Percentiles rank a stretch among this genome's conserved stretches.
These are phyloP conservation scores for Epistrophella euchroma DNA, from an alignment of 2,888 invertebrate genomes.

Conservation along the genomic window DNA sequence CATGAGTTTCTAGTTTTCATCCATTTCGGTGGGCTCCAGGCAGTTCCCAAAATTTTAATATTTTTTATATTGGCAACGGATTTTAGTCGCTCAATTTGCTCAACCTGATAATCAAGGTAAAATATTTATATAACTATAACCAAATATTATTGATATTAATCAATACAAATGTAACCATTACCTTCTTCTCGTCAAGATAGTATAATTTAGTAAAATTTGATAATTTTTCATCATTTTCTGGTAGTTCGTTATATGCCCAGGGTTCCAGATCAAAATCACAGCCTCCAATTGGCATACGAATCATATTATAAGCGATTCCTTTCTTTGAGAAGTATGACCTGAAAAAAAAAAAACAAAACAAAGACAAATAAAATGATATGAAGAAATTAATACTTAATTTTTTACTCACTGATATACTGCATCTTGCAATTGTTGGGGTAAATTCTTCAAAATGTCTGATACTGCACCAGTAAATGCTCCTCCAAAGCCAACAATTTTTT, in stretches of 20 bases:
- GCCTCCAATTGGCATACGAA: slow-evolving; percentile 93
- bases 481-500: slow-evolving; percentile 92
- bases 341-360: background rate
- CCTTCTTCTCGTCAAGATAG: slow-evolving; percentile 79
- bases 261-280: slow-evolving; percentile 92
- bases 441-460: slow-evolving; percentile 79
- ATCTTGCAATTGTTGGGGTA: slow-evolving; percentile 79
- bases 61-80: slow-evolving; percentile 78
- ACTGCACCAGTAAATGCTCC: slow-evolving; percentile 92
- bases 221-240: slow-evolving; percentile 86
- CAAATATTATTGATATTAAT: background rate
- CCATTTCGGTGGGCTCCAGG: slow-evolving; percentile 89
- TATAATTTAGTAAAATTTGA: slow-evolving; percentile 85
- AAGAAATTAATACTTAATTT: too few relatives aligned
- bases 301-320: slow-evolving; percentile 92
- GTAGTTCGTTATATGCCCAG: slow-evolving; percentile 91
- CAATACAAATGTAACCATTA: slow-evolving; percentile 12
- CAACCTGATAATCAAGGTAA: slow-evolving; percentile 58
- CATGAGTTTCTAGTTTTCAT: slow-evolving; percentile 88
- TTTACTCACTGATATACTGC: slow-evolving; percentile 78
- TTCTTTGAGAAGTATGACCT: slow-evolving; percentile 89
- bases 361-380: too few relatives aligned
- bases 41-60: slow-evolving; percentile 81
- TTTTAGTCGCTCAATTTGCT: slow-evolving; percentile 80
- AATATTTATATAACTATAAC: background rate